Percentiles rank a stretch among this genome's conserved stretches.
Evolutionary conservation across 2,113 vertebrate genomes (phyloP).

Genomic region (Eolophus roseicapilla): DNA sequence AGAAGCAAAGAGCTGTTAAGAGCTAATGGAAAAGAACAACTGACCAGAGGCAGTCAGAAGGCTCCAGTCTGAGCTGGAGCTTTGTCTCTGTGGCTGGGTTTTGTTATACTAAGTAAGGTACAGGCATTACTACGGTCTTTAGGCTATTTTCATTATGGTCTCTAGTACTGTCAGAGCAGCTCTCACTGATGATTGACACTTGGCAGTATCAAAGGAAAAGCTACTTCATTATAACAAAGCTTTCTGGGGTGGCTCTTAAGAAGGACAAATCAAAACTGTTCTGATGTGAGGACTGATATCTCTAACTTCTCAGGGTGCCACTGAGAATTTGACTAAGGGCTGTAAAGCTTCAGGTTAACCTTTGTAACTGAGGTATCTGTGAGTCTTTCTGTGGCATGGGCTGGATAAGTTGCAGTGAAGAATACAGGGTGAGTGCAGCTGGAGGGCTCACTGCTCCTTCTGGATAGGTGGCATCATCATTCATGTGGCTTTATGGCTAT

Average conservation of each 20-base stretch:
- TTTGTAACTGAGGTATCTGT: not conserved
- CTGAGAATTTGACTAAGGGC: not conserved
- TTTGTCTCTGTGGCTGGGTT: not conserved
- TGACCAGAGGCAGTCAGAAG: not conserved
- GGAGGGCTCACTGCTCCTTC: not conserved
- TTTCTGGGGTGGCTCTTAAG: not conserved
- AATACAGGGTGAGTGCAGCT: not conserved
- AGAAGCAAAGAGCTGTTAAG: not conserved
- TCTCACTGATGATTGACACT: not conserved
- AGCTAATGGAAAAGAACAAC: not conserved
- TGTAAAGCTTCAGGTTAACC: not conserved
- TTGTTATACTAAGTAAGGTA: not conserved
- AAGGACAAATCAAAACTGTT: not conserved
- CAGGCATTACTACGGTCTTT: not conserved
- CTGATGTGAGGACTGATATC: not conserved
- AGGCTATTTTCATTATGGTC: accelerated
- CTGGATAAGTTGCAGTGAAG: not conserved
- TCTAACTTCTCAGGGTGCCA: not conserved
- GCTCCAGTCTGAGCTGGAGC: not conserved
- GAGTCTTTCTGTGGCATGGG: not conserved
- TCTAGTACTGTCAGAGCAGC: not conserved
- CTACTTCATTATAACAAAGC: not conserved
- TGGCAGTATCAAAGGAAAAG: not conserved
- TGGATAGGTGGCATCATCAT: not conserved
- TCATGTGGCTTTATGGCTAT: not conserved